Percentiles rank a stretch among this genome's conserved stretches.
These are phyloP conservation scores for Drosophila hydei DNA, from an alignment of 1,140 invertebrate genomes.

Conservation along the genomic window DNA sequence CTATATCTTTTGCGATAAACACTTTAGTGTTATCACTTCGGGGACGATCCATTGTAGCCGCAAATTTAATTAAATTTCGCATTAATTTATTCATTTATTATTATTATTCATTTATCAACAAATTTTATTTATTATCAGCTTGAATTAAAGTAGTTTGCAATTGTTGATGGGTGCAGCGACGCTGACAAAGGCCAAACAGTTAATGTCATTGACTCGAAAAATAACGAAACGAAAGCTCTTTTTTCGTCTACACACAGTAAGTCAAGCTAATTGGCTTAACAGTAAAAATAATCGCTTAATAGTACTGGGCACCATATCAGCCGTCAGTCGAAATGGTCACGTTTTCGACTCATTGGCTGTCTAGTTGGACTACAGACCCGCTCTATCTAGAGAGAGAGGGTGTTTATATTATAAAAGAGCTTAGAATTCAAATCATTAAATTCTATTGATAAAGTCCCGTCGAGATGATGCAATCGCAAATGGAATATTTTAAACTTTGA, in stretches of 20 bases:
- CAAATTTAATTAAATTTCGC: conserved; percentile 17
- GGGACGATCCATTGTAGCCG: background rate
- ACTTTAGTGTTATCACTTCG: background rate
- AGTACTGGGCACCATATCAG: conserved; percentile 5
- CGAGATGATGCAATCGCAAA: no score
- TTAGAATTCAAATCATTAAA: background rate
- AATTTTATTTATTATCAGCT: conserved; percentile 31
- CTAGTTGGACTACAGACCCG: background rate
- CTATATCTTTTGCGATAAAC: conserved; percentile 5
- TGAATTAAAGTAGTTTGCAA: conserved; percentile 20
- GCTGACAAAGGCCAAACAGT: background rate
- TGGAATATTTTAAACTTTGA: no score
- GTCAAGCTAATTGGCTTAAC: conserved; percentile 61
- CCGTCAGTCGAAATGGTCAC: conserved; percentile 36
- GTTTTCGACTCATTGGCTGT: conserved; percentile 30
- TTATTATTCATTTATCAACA: conserved; percentile 33
- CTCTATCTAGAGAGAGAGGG: background rate
- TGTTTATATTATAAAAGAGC: background rate
- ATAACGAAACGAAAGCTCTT: conserved; percentile 9
- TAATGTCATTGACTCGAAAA: conserved; percentile 55
- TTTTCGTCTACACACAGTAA: conserved; percentile 26
- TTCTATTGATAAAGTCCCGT: no score
- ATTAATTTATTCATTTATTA: no score
- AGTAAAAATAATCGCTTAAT: conserved; percentile 62
- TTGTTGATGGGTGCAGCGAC: conserved; percentile 21